Base-by-base conservation (phyloP, 2,797 vertebrate species). In the Australoheros facetus region DNA sequence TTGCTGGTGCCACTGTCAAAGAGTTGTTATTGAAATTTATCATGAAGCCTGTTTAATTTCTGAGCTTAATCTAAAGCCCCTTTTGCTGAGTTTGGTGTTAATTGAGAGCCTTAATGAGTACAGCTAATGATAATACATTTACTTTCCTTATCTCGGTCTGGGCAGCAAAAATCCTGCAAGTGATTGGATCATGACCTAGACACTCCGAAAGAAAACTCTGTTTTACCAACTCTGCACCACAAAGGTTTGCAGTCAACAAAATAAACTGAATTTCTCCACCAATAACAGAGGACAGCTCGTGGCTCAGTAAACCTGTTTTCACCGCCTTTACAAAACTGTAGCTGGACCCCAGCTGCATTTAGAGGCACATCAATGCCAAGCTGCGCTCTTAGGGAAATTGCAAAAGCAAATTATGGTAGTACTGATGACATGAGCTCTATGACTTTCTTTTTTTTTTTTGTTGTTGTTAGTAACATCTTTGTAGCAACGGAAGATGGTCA, bases 311-410 rank as follows among this genome's bases (percentile, higher is more conserved):
- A 84, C 77, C 75, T n/a, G 10, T 77, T 81, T 70, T 70, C 58
- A 37, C 57, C 54, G 56, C 73, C 66, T 55, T 77, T 62, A 39
- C 26, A 66, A 69, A 71, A 84, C 73, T n/a, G 71, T 73, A 73
- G 73, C 64, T 48, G 59, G 45, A 70, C 45, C 73, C 69, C 84
- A 89, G 64, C 89, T 87, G 87, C 56, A 85, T 80, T 77, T 51
- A 42, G 11, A n/a, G 37, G 37, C 26, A 85, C 81, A 88, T 93
- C 83, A 93, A 88, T 77, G 80, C 77, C 45, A 19, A 77, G 56
- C 17, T 17, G 23, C 13, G 45, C 78, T 86, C 91, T 89, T 79
- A 37, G 64, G 28, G 60, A 80, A 78, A 89, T 54, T 77, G 55
- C 85, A 17, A 69, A 56, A 58, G 73, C 73, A 72, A 85, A 84